Conservation (phyloP, 2,797 vertebrate genomes). For the Gouania willdenowi region DNA sequence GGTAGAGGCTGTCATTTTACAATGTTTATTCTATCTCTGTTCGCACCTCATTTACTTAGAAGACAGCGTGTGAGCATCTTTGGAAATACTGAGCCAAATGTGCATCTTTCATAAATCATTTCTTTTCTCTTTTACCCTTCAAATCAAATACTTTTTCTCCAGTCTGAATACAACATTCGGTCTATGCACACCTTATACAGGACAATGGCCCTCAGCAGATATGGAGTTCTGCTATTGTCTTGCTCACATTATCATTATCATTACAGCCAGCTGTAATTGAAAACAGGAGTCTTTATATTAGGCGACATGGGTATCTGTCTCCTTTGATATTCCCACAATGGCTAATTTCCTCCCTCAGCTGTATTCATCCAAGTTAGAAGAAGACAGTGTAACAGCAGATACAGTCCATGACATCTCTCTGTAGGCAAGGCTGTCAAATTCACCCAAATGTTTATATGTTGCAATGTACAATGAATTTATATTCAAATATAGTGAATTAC, state of each 20-base stretch:
- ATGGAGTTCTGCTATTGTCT: constrained; percentile 52
- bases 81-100: constrained; percentile 17
- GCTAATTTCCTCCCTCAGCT: constrained; percentile 67
- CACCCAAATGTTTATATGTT: too few relatives aligned
- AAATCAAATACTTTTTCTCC: constrained; percentile 8
- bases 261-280: constrained; percentile 79
- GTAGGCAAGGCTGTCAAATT: not conserved
- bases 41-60: too few relatives aligned
- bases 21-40: constrained; percentile 41
- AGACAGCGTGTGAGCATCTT: constrained; percentile 30
- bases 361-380: constrained; percentile 51
- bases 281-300: constrained; percentile 79
- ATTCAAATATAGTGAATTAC: too few relatives aligned
- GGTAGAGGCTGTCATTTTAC: constrained; percentile 29
- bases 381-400: constrained; percentile 31
- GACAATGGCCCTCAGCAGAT: constrained; percentile 16
- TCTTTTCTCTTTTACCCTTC: not conserved
- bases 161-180: constrained; percentile 5
- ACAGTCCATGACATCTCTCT: constrained; percentile 4
- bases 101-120: too few relatives aligned
- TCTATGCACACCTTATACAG: constrained; percentile 31
- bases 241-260: constrained; percentile 74
- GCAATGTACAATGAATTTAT: too few relatives aligned
- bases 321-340: constrained; percentile 77
- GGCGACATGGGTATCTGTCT: constrained; percentile 82